Evolutionary conservation across 2,888 invertebrate species (phyloP), one percentile per base, ranked within the genome.

Genomic region (Neria commutata): DNA sequence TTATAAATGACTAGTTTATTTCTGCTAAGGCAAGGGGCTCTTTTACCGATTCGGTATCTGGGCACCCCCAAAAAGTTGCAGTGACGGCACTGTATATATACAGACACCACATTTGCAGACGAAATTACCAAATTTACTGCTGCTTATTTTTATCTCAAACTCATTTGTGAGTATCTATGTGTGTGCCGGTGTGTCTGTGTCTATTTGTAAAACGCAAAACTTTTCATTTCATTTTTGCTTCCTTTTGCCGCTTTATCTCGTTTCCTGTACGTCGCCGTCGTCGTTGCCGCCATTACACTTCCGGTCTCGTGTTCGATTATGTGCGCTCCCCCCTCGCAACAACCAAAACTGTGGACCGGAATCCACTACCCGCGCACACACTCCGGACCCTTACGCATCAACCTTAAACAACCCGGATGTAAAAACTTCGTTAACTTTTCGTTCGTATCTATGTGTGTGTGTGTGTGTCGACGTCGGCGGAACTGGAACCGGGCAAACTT

Each of bases 401-500:
- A n/a, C n/a, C n/a, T n/a, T n/a, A n/a, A n/a, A n/a, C 71, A 65
- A 71, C 68, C 58, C 71, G 73, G 74, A 75, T 73, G 71, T 73
- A 67, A 70, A 74, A 75, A 75, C 75, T 75, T 75, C 74, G 75
- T 75, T 76, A 75, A 75, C 74, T 74, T 73, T 68, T 66, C 61
- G 5, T 29, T 5, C 11, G 29, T 29, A 11, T 11, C 11, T 11
- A 11, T 29, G 5, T 29, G 29, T 29, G 29, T 29, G 29, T 11
- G 5, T 11, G 29, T 29, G 5, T 6, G 19, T 65, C 47, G 58
- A 52, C 47, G 33, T 45, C 24, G 55, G 53, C 34, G 65, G 60
- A n/a, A 60, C 21, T 57, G 67, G 72, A 69, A 73, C 68, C 73
- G 67, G 69, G 69, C 62, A 62, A 68, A 70, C 67, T 70, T 66